A percentile compares a stretch with the other conserved stretches of the same genome.
Evolutionary conservation across 1,140 invertebrate genomes (phyloP).

Genomic region (Cydia fagiglandana): DNA sequence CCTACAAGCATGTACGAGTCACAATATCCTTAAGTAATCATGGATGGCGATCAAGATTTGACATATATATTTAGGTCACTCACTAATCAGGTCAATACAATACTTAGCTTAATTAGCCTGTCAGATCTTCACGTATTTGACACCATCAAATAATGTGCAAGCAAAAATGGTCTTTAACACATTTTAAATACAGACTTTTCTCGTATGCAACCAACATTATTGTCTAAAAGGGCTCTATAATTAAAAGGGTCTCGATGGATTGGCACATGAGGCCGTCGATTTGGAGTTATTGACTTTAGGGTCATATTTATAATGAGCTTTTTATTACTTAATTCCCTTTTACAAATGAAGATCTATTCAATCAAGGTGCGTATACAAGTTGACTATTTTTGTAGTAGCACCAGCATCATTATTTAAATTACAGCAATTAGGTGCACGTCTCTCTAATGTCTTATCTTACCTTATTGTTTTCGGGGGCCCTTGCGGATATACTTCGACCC

Average conservation of each 20-base stretch:
- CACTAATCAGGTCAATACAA: background rate
- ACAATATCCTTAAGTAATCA: no score
- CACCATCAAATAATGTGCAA: background rate
- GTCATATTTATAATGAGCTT: background rate
- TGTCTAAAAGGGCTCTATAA: background rate
- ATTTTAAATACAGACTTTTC: background rate
- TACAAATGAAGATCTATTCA: background rate
- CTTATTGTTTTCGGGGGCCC: no score
- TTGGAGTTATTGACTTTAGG: background rate
- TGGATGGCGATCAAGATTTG: background rate
- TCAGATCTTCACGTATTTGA: background rate
- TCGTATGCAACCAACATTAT: background rate
- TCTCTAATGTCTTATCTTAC: no score
- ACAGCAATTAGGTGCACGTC: no score
- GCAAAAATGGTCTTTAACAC: background rate
- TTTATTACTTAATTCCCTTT: slow-evolving; percentile 1
- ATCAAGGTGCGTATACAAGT: background rate
- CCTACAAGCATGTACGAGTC: no score
- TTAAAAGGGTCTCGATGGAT: background rate
- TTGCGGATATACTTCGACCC: no score
- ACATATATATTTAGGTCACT: background rate
- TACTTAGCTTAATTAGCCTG: background rate
- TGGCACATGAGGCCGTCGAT: slow-evolving; percentile 7
- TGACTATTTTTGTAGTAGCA: no score
- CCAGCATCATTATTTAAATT: no score